Percentiles rank a stretch among this genome's conserved stretches.
Evolutionary conservation across 2,888 invertebrate genomes (phyloP).

Genomic region (Ellobium chinense): DNA sequence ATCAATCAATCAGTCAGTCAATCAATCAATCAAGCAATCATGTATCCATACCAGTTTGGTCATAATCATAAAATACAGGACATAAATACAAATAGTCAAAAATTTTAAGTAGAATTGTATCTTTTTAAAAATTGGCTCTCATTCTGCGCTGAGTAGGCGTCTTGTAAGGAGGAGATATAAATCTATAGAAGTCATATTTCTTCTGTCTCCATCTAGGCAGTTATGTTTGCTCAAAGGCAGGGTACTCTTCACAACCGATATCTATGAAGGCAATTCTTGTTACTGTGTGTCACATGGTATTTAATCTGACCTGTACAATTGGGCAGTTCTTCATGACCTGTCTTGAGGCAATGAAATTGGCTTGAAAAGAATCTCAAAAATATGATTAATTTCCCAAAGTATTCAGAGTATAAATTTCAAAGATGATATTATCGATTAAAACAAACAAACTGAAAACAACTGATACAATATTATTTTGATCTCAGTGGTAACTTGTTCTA

Average conservation of each 20-base stretch:
- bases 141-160: background rate
- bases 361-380: too few species aligned
- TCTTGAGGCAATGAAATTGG: too few species aligned
- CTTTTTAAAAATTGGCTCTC: background rate
- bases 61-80: background rate
- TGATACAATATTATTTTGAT: too few species aligned
- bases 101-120: conserved; percentile 19
- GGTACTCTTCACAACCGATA: conserved; percentile 36
- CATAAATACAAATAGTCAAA: background rate
- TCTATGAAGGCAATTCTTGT: conserved; percentile 28
- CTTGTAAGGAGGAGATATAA: too few species aligned
- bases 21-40: background rate
- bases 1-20: background rate
- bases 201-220: conserved; percentile 17
- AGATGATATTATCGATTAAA: too few species aligned
- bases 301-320: too few species aligned
- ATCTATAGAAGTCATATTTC: conserved; percentile 4
- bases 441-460: too few species aligned
- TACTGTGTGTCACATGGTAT: conserved; percentile 1
- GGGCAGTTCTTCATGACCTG: too few species aligned
- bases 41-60: background rate
- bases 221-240: conserved; percentile 28
- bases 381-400: too few species aligned
- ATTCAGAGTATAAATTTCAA: too few species aligned
- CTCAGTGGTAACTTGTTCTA: too few species aligned